Base-by-base conservation (phyloP, 2,888 invertebrate genomes). In the Plutella xylostella region DNA sequence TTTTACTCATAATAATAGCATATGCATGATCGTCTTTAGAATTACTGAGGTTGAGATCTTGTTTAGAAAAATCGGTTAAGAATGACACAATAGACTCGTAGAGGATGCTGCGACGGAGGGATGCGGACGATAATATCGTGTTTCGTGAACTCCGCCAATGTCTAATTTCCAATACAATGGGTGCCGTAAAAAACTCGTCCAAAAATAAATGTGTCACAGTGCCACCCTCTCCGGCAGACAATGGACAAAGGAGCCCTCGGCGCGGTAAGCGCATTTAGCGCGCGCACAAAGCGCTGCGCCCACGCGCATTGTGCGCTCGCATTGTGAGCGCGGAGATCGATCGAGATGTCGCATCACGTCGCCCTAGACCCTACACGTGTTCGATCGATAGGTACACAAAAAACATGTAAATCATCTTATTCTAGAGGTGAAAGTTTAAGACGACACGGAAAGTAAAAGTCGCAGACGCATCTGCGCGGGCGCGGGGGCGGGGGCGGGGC, bases 91-190 rank as follows among this genome's bases (percentile, higher is more conserved):
- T 69, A 40, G 28, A n/a, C 45, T 49, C 50, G 37, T 61, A 69
- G 68, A 72, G 69, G 72, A 73, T 67, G 71, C 63, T 48, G 63
- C 55, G 11, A 14, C 21, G 9, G 43, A 33, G 44, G 37, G 60
- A 58, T 55, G 51, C 57, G 57, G 63, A 68, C 63, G 82, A 82
- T 80, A 65, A 68, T 75, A 80, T 82, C 79, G 72, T 66, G 70
- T 76, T 72, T 72, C 78, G 71, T 78, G 75, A 75, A 76, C 78
- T 75, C 71, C 42, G 35, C 65, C 74, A 70, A 73, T 76, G 74
- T 80, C 77, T 79, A 77, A 79, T 80, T 78, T 75, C 65, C 75
- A 78, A 80, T 75, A 83, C 82, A 83, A 83, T 82, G 78, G 77
- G 66, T 61, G 64, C 63, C 54, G 68, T 74, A 77, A 80, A 82